phyloP scores from a whole-genome alignment of 37 sponge, comb jelly and placozoan genomes.

The Sycon ciliatum region DNA sequence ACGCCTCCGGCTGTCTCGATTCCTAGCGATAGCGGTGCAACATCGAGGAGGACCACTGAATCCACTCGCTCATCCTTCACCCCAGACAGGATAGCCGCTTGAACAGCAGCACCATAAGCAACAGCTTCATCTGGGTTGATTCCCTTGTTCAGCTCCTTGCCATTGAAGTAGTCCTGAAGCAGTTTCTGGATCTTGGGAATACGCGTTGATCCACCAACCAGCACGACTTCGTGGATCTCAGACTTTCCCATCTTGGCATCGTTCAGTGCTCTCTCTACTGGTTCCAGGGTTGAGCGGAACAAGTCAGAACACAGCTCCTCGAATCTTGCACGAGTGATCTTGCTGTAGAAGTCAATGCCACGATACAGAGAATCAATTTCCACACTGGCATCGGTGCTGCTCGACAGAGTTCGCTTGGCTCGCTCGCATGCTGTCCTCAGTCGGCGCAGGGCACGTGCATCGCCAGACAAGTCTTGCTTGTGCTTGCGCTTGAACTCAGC shows the following conservation, averaged over 20 bases:
- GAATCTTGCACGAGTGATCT: slow-evolving; percentile 88
- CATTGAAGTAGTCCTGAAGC: slow-evolving; percentile 89
- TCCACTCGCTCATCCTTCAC: slow-evolving; percentile 91
- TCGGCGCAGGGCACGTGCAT: slow-evolving; percentile 70
- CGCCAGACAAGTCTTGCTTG: slow-evolving; percentile 78
- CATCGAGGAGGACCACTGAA: slow-evolving; percentile 83
- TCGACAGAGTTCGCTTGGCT: slow-evolving; percentile 83
- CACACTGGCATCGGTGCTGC: slow-evolving; percentile 78
- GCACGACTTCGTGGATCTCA: slow-evolving; percentile 86
- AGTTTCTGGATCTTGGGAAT: slow-evolving; percentile 97
- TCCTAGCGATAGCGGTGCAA: slow-evolving; percentile 88
- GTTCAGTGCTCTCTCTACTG: slow-evolving; percentile 76
- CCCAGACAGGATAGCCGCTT: slow-evolving; percentile 86
- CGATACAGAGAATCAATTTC: slow-evolving; percentile 87
- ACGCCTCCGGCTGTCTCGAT: slow-evolving; percentile 98
- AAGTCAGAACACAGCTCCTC: slow-evolving; percentile 86
- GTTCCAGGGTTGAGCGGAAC: slow-evolving; percentile 83
- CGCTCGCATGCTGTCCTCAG: slow-evolving; percentile 88
- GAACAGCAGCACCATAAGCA: slow-evolving; percentile 97
- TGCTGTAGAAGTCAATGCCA: slow-evolving; percentile 88
- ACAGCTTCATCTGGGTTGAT: slow-evolving; percentile 99
- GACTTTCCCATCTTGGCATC: slow-evolving; percentile 80
- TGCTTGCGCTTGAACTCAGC: slow-evolving; percentile 80
- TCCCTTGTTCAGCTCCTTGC: slow-evolving; percentile 92
- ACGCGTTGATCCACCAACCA: slow-evolving; percentile 97